These are phyloP conservation scores for Piscicola geometra DNA, from an alignment of 2,888 invertebrate species.

Conservation along the genomic window DNA sequence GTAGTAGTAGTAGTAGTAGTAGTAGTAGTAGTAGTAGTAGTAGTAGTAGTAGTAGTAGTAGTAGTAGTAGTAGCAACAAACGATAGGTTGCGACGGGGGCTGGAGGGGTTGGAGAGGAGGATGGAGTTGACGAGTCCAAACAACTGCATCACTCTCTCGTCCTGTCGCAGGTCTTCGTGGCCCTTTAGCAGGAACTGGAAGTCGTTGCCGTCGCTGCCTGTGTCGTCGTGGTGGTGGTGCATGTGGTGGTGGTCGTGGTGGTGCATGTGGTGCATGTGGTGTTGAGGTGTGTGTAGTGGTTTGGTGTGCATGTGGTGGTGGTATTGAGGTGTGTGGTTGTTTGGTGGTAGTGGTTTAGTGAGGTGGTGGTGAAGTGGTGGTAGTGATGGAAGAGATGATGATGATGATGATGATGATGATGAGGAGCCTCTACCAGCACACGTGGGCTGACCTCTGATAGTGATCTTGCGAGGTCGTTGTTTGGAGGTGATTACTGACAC, in stretches of 20 bases:
- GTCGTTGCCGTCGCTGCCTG: constrained; percentile 92
- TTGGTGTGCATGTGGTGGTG: constrained; percentile 70
- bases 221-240: constrained; percentile 43
- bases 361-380: too few species aligned
- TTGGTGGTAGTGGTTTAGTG: background rate
- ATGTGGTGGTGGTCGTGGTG: background rate
- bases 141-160: constrained; percentile 98
- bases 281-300: too few species aligned
- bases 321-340: background rate
- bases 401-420: background rate
- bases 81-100: constrained; percentile 79
- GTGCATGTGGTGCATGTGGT: background rate
- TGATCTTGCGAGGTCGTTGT: constrained; percentile 89
- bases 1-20: constrained; percentile 24
- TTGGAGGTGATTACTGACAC: constrained; percentile 70
- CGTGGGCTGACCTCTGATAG: constrained; percentile 75
- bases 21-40: constrained; percentile 24
- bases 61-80: constrained; percentile 40
- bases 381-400: too few species aligned
- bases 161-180: constrained; percentile 95
- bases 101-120: constrained; percentile 88
- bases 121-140: constrained; percentile 91
- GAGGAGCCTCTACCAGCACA: background rate
- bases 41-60: constrained; percentile 24
- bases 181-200: constrained; percentile 98